Base-by-base conservation (phyloP, 2,113 vertebrate genomes). In the Grantiella picta region DNA sequence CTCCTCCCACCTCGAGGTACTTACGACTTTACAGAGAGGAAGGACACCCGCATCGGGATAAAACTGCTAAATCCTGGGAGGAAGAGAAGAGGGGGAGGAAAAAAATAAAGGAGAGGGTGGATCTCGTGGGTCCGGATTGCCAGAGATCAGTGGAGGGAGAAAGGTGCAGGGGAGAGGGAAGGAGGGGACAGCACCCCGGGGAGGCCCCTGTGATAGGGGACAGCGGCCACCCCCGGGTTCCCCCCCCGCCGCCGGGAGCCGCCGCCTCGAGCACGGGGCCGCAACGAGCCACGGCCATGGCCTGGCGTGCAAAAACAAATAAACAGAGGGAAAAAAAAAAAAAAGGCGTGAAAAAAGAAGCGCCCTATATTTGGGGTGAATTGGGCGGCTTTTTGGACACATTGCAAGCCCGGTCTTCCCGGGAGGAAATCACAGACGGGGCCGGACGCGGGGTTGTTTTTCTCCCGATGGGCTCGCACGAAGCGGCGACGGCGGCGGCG, bases 1-100 rank as follows among this genome's bases (percentile, higher is more conserved):
- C 95, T 92, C 95, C 94, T 94, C 91, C 94, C 94, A 93, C 95
- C 94, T 92, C 92, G 56, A 76, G 85, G 82, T 96, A 92, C 96
- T 97, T 93, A 95, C 94, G 95, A 93, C 94, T 96, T 95, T 83
- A 94, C 86, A 89, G 95, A 49, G 91, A 92, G 90, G 91, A 95
- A 96, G 96, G 94, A 92, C 94, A 96, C 95, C 88, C 95, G 68
- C 91, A 88, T 60, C 76, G 92, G 86, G 84, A 95, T 94, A 94
- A 95, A 81, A 93, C 78, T 85, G 93, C 90, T 93, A 90, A 94
- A 93, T 91, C 89, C 93, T 90, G 90, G 64, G 84, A 87, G 92
- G 90, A 92, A 96, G 82, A 95, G 90, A 92, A 82, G 61, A n/a
- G 33, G 22, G 49, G 50, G 17, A 28, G 8, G 5, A 13, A 57